A percentile compares a stretch with the other conserved stretches of the same genome.
Conservation (phyloP, 2,888 invertebrate genomes). For the Leptopilina syphax region DNA sequence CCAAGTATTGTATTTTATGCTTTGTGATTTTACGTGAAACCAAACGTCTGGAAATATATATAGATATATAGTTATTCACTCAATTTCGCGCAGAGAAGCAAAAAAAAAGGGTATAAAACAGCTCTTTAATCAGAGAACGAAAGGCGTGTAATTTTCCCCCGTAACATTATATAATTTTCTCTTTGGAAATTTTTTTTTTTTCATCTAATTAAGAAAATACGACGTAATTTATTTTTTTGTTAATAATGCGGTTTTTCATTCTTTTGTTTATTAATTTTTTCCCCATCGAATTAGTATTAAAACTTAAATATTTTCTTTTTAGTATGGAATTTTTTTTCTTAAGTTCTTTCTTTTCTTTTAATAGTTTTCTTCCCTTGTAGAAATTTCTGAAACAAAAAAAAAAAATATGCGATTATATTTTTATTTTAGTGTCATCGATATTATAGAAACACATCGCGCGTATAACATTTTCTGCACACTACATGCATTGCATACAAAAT, state of each 20-base stretch:
- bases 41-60: slow-evolving; percentile 5
- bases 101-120: neutral
- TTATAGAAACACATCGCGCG: slow-evolving; percentile 1
- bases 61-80: neutral
- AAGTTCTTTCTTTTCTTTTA: no score
- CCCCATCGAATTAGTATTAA: no score
- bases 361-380: neutral
- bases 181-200: neutral
- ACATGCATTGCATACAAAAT: slow-evolving; percentile 13
- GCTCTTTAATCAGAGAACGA: neutral
- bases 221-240: neutral
- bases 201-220: slow-evolving; percentile 1
- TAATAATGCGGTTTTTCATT: neutral
- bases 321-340: no score
- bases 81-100: slow-evolving; percentile 1
- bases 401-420: slow-evolving; percentile 7
- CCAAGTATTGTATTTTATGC: slow-evolving; percentile 29
- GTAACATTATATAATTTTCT: neutral
- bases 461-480: slow-evolving; percentile 7
- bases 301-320: no score
- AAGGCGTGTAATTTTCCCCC: neutral
- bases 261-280: no score
- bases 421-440: neutral
- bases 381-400: neutral
- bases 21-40: slow-evolving; percentile 32